Conservation (phyloP, 2,888 invertebrate species). For the Caenorhabditis virilis region DNA sequence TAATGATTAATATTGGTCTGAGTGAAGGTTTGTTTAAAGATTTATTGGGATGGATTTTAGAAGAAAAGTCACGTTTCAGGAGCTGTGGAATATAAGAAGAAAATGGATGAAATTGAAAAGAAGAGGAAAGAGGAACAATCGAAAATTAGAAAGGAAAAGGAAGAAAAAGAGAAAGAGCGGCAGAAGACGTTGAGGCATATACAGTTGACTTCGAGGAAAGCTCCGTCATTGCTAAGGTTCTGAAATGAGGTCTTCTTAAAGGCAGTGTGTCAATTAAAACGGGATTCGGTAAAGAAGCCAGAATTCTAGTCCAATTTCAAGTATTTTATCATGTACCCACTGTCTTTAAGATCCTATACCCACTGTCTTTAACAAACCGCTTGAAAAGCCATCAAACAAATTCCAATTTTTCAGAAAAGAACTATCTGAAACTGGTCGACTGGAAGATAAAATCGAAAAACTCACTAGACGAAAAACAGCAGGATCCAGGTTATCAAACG, state of each 20-base stretch:
- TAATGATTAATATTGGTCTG: conserved; percentile 44
- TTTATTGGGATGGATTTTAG: not conserved
- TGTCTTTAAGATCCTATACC: no score
- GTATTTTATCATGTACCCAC: no score
- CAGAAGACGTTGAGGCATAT: conserved; percentile 35
- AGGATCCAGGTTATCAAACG: conserved; percentile 11
- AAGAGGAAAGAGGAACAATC: conserved; percentile 37
- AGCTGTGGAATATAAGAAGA: conserved; percentile 43
- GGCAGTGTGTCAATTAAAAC: no score
- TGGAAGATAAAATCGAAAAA: conserved; percentile 22
- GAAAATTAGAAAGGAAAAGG: conserved; percentile 31
- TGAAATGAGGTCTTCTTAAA: not conserved
- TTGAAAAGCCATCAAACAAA: not conserved
- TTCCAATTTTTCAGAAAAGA: conserved; percentile 15
- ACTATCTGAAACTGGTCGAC: conserved; percentile 17
- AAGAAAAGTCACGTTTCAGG: conserved; percentile 6
- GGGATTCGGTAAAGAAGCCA: not conserved
- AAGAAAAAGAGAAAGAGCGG: conserved; percentile 33
- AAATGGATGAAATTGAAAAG: conserved; percentile 26
- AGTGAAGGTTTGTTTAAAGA: conserved; percentile 27
- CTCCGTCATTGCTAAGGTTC: conserved; percentile 22
- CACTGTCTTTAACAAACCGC: no score
- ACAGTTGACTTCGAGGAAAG: conserved; percentile 35
- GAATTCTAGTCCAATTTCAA: no score
- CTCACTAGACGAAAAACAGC: conserved; percentile 16